phyloP scores from a whole-genome alignment of 92 coral and sea anemone genomes.

The Micromussa lordhowensis region DNA sequence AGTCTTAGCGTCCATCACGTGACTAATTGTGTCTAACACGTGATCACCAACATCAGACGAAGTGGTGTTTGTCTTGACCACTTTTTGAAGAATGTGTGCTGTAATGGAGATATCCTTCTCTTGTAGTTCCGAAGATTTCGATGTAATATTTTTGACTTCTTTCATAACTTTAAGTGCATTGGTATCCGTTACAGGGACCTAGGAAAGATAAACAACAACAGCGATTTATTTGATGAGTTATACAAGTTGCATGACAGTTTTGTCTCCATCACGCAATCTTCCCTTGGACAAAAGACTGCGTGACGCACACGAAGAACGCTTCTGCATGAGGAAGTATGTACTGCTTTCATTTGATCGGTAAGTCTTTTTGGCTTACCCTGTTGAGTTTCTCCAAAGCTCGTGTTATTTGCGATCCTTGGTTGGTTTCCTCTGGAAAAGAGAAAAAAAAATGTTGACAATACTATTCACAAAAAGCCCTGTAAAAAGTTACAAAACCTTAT shows the following conservation, averaged over 20 bases:
- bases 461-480: background rate
- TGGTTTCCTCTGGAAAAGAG: slow-evolving; percentile 6
- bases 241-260: background rate
- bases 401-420: slow-evolving; percentile 64
- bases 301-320: background rate
- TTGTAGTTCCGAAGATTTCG: slow-evolving; percentile 60
- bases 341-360: background rate
- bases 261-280: background rate
- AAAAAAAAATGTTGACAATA: background rate
- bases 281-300: background rate
- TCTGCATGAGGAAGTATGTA: background rate
- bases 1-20: slow-evolving; percentile 84
- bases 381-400: slow-evolving; percentile 64
- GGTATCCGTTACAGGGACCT: slow-evolving; percentile 85
- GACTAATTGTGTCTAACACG: slow-evolving; percentile 86
- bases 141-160: slow-evolving; percentile 84
- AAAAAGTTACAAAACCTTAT: background rate
- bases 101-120: slow-evolving; percentile 85
- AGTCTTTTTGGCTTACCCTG: slow-evolving; percentile 33
- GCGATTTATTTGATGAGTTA: background rate
- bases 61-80: slow-evolving; percentile 83
- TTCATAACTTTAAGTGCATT: slow-evolving; percentile 83
- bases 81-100: slow-evolving; percentile 84
- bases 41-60: slow-evolving; percentile 86
- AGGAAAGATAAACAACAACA: background rate